phyloP scores from a whole-genome alignment of 92 coral and sea anemone genomes.

The Pocillopora grandis region DNA sequence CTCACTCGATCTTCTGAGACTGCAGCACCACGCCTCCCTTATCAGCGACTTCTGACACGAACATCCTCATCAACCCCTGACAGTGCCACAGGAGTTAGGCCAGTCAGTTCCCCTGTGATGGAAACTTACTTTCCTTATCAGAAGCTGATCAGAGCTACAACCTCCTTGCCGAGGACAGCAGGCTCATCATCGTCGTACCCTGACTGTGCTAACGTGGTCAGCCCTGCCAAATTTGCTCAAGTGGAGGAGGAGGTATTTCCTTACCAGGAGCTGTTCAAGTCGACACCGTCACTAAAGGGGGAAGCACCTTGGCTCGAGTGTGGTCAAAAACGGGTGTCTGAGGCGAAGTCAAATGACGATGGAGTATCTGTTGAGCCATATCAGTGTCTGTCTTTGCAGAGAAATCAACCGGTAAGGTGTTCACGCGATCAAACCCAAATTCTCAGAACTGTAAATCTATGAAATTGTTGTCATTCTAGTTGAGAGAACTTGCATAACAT shows the following conservation, averaged over 20 bases:
- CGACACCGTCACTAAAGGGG: not conserved
- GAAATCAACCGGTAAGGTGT: constrained; percentile 23
- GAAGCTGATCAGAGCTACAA: constrained; percentile 8
- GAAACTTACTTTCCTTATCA: constrained; percentile 29
- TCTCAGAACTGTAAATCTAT: not conserved
- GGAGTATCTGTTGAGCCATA: not conserved
- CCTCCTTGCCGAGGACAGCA: not conserved
- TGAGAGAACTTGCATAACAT: too few relatives aligned
- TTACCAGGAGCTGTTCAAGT: constrained; percentile 21
- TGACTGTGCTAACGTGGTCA: not conserved
- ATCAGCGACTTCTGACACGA: constrained; percentile 38
- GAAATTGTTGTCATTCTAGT: not conserved
- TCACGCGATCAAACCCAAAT: not conserved
- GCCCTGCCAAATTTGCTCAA: not conserved
- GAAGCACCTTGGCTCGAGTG: not conserved
- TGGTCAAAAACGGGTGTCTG: not conserved
- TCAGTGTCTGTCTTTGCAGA: constrained; percentile 24
- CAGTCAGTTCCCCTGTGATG: not conserved
- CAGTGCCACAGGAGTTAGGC: not conserved
- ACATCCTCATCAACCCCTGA: constrained; percentile 28
- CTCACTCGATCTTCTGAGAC: not conserved
- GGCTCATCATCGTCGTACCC: not conserved
- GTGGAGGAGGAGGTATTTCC: constrained; percentile 14
- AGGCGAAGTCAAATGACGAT: not conserved
- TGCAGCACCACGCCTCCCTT: constrained; percentile 31